phyloP scores from a whole-genome alignment of 1,140 invertebrate genomes.

The Papilio aristodemus region DNA sequence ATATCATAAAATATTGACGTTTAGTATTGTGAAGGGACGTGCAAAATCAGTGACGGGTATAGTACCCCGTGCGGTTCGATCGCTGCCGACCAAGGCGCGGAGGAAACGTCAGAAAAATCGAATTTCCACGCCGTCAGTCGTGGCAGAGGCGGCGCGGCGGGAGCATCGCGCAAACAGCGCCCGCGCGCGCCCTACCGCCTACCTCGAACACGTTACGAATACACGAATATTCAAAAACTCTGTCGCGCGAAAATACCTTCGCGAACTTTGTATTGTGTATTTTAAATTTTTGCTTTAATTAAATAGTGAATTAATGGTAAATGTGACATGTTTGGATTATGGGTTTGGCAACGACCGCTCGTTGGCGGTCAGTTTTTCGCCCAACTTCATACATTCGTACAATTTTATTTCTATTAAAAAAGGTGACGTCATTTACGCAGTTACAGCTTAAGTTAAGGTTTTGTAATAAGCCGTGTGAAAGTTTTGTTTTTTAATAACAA shows the following conservation, averaged over 20 bases:
- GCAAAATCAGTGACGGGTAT: constrained; percentile 71
- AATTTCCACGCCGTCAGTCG: constrained; percentile 78
- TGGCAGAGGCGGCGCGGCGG: constrained; percentile 74
- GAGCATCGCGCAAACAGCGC: constrained; percentile 67
- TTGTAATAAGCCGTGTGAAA: constrained; percentile 1
- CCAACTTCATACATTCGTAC: constrained; percentile 66
- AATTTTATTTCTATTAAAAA: constrained; percentile 69
- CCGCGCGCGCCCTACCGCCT: constrained; percentile 59
- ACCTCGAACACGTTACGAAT: constrained; percentile 41
- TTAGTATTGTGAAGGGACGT: constrained; percentile 66
- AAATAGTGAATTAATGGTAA: constrained; percentile 38
- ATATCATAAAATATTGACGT: constrained; percentile 55
- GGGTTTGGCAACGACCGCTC: constrained; percentile 60
- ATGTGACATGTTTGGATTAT: constrained; percentile 64
- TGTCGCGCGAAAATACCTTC: constrained; percentile 39
- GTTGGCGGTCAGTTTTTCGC: constrained; percentile 59
- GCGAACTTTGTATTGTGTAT: constrained; percentile 49
- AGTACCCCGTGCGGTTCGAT: constrained; percentile 75
- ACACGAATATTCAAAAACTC: constrained; percentile 47
- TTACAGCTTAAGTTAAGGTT: constrained; percentile 19
- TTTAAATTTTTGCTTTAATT: constrained; percentile 32
- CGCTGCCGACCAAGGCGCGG: constrained; percentile 73
- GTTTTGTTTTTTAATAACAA: constrained; percentile 31
- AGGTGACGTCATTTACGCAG: constrained; percentile 73
- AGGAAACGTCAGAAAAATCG: constrained; percentile 79